phyloP scores from a whole-genome alignment of 2,888 invertebrate species.

The Pemphredon lugubris region DNA sequence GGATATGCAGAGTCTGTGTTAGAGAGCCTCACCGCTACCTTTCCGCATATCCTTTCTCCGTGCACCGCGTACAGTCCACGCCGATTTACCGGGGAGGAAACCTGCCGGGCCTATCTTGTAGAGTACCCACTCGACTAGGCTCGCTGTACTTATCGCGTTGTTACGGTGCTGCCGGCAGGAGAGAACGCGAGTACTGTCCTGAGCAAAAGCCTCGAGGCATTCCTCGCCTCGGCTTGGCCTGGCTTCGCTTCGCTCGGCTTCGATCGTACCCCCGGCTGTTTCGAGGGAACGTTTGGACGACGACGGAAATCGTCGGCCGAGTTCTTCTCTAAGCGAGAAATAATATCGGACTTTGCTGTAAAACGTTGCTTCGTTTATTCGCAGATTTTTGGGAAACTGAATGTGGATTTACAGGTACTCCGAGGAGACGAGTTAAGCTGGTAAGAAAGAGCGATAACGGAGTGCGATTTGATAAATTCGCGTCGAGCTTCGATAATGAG shows the following conservation, averaged over 20 bases:
- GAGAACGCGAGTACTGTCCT: slow-evolving; percentile 51
- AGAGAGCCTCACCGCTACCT: slow-evolving; percentile 61
- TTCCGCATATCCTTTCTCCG: slow-evolving; percentile 68
- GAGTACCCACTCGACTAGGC: slow-evolving; percentile 28
- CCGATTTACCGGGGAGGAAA: slow-evolving; percentile 61
- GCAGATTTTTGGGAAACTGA: background rate
- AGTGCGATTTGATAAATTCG: too few species aligned
- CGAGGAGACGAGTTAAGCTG: background rate
- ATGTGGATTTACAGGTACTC: background rate
- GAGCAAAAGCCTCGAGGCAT: slow-evolving; percentile 53
- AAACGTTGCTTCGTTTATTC: background rate
- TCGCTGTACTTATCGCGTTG: slow-evolving; percentile 67
- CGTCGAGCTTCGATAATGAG: too few species aligned
- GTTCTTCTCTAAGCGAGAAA: background rate
- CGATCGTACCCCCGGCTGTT: slow-evolving; percentile 39
- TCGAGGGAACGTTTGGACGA: slow-evolving; percentile 21
- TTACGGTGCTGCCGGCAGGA: slow-evolving; percentile 54
- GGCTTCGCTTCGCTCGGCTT: too few species aligned
- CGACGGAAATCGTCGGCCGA: slow-evolving; percentile 7
- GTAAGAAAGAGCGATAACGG: too few species aligned
- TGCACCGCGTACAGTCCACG: slow-evolving; percentile 55
- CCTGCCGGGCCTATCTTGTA: slow-evolving; percentile 51
- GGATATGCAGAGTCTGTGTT: slow-evolving; percentile 36
- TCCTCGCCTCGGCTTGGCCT: slow-evolving; percentile 38
- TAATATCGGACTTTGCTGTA: background rate